Base-by-base conservation (phyloP, 1,140 invertebrate species). In the Gryllus bimaculatus region DNA sequence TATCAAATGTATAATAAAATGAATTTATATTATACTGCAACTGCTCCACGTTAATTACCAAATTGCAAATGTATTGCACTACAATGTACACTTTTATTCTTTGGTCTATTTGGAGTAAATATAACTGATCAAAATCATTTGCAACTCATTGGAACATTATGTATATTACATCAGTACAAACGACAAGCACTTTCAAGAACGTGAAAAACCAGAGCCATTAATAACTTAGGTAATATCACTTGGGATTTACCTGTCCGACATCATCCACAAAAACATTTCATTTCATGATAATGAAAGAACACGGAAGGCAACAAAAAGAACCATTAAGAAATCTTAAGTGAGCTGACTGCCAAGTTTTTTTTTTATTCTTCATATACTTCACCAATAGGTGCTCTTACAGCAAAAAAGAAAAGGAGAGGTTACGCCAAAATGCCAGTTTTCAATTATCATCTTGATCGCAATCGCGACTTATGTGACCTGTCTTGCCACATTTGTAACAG, bases 401-500 rank as follows among this genome's bases (percentile, higher is more conserved):
- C 47, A 77, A 77, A 77, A 49, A 47, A 77, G 48, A 76, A 20
- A 26, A 76, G 48, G 48, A 76, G 75, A 54, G 76, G 54, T 10
- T 54, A 77, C 76, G n/a, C 47, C 76, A 47, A 77, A 54, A 77
- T n/a, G 48, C 21, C 76, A 77, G 76, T 48, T 77, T 77, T 78
- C 20, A 77, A 77, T 77, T 77, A 77, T 77, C 76, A 77, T 77
- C 76, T 48, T 77, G 76, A 75, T 78, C 92, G 88, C 95, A 97
- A 84, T 96, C 95, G 82, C 94, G 92, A 87, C 93, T 94, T 87
- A 96, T 92, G 89, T 97, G 95, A 78, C 95, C 95, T 78, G 92
- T 90, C 86, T 96, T 94, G 87, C 94, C 93, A 87, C 95, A 96
- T 83, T 91, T 91, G 88, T 96, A 96, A 88, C 95, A 96, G 80